A percentile compares a stretch with the other conserved stretches of the same genome.
phyloP scores from a whole-genome alignment of 2,888 invertebrate genomes.

The Andricus quercusramuli region DNA sequence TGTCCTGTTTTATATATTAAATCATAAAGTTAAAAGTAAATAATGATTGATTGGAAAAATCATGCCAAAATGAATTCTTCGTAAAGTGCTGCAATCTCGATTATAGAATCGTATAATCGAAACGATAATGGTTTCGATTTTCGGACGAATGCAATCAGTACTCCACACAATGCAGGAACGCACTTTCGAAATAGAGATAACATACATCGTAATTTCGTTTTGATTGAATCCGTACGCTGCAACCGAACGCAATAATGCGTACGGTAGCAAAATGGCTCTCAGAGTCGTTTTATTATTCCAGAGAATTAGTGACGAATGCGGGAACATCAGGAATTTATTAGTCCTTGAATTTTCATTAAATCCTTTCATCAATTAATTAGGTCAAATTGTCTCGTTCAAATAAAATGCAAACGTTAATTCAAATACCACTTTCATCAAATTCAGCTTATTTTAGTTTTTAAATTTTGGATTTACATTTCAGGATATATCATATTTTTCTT shows the following conservation, averaged over 20 bases:
- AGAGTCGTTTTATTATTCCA: constrained; percentile 9
- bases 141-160: constrained; percentile 12
- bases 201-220: constrained; percentile 45
- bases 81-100: background rate
- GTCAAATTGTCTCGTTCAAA: too few relatives aligned
- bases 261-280: background rate
- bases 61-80: background rate
- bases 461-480: too few relatives aligned
- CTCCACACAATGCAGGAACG: background rate
- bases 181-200: constrained; percentile 44
- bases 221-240: constrained; percentile 41
- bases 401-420: too few relatives aligned
- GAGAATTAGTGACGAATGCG: background rate
- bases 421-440: too few relatives aligned
- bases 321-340: background rate
- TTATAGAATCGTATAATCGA: constrained; percentile 4
- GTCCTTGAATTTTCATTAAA: background rate
- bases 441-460: too few relatives aligned
- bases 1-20: background rate
- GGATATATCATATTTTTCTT: too few relatives aligned
- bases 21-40: background rate
- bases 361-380: background rate
- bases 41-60: background rate
- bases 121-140: constrained; percentile 30
- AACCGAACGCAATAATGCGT: constrained; percentile 39